Evolutionary conservation across 30 jellyfish, hydroid and myxozoan species (phyloP).

Genomic region (Pseudorhiza aurosa): DNA sequence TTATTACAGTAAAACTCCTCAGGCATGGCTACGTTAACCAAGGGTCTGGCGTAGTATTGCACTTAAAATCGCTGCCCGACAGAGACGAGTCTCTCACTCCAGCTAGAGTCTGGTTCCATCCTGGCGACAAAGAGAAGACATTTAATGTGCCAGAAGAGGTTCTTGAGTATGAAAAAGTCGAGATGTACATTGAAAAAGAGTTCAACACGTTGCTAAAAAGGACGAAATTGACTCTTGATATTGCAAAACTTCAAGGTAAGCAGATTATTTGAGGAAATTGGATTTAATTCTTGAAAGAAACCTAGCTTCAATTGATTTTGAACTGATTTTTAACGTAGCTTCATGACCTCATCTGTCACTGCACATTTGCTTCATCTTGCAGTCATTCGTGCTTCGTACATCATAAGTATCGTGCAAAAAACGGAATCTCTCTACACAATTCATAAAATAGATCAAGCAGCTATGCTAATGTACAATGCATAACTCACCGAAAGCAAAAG

Average conservation of each 20-base stretch:
- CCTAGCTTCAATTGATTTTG: too few relatives aligned
- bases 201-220: slow-evolving; percentile 58
- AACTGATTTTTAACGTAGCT: too few relatives aligned
- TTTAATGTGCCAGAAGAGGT: slow-evolving; percentile 39
- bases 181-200: slow-evolving; percentile 32
- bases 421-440: too few relatives aligned
- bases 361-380: too few relatives aligned
- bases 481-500: too few relatives aligned
- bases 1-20: not conserved
- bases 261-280: too few relatives aligned
- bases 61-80: slow-evolving; percentile 19
- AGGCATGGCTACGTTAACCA: slow-evolving; percentile 49
- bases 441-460: too few relatives aligned
- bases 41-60: slow-evolving; percentile 50
- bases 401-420: too few relatives aligned
- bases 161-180: slow-evolving; percentile 35
- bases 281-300: too few relatives aligned
- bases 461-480: too few relatives aligned
- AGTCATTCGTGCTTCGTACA: too few relatives aligned
- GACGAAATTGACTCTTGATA: slow-evolving; percentile 22
- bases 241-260: slow-evolving; percentile 38
- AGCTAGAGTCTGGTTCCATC: slow-evolving; percentile 59
- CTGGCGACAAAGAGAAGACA: slow-evolving; percentile 8
- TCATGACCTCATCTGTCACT: too few relatives aligned
- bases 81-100: slow-evolving; percentile 15